phyloP scores from a whole-genome alignment of 2,888 invertebrate genomes.

The Hecatera dysodea region DNA sequence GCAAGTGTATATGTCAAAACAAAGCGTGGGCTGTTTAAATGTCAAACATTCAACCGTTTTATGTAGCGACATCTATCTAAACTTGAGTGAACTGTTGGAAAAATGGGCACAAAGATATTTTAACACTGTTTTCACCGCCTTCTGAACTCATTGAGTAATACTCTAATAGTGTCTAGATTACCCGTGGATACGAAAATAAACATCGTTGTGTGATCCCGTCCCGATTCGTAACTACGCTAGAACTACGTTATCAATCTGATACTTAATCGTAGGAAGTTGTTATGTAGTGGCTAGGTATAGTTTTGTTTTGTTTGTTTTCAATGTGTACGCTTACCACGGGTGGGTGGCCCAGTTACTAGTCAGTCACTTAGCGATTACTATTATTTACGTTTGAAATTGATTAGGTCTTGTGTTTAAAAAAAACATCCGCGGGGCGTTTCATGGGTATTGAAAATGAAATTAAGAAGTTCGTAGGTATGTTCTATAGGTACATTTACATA shows the following conservation, averaged over 20 bases:
- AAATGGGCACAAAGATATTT: slow-evolving; percentile 70
- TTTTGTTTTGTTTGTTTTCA: slow-evolving; percentile 10
- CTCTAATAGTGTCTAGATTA: slow-evolving; percentile 47
- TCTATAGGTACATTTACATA: too few relatives aligned
- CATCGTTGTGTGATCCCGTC: slow-evolving; percentile 29
- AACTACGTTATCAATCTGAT: slow-evolving; percentile 16
- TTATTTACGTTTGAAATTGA: neutral
- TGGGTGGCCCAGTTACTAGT: slow-evolving; percentile 3
- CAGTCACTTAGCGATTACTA: too few relatives aligned
- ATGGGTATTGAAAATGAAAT: too few relatives aligned
- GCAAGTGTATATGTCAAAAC: slow-evolving; percentile 86
- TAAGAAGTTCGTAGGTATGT: too few relatives aligned
- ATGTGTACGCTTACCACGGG: neutral
- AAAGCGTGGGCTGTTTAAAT: slow-evolving; percentile 87
- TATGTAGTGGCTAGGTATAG: too few relatives aligned
- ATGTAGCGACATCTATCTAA: slow-evolving; percentile 77
- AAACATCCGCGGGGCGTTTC: too few relatives aligned
- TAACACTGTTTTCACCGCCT: slow-evolving; percentile 61
- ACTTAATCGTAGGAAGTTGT: neutral
- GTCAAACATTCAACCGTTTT: slow-evolving; percentile 81
- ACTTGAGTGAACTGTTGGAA: slow-evolving; percentile 52
- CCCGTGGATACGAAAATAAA: slow-evolving; percentile 54
- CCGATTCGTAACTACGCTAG: slow-evolving; percentile 18
- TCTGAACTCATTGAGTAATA: slow-evolving; percentile 62
- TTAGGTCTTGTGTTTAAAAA: too few relatives aligned